A percentile compares a stretch with the other conserved stretches of the same genome.
Conservation (phyloP, 2,797 vertebrate species). For the Gallirallus australis region DNA sequence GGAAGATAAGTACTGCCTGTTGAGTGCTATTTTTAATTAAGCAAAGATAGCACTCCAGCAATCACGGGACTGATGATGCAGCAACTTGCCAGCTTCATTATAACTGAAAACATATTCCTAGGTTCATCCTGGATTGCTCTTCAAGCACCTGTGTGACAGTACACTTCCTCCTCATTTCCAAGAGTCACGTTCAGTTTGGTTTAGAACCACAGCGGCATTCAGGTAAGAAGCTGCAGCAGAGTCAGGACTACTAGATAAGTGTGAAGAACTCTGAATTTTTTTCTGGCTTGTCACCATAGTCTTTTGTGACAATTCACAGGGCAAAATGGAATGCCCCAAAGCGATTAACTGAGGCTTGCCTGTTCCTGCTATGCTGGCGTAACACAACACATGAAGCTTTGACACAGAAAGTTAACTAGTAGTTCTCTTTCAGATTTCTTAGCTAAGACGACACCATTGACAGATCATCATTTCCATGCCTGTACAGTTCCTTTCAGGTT, state of each 20-base stretch:
- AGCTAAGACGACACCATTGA: background rate
- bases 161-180: background rate
- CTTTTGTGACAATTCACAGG: background rate
- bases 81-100: slow-evolving; percentile 44
- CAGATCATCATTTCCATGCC: background rate
- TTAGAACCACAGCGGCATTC: background rate
- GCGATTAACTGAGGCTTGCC: accelerated
- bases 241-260: background rate
- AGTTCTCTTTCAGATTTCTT: background rate
- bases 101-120: background rate
- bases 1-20: slow-evolving; percentile 17
- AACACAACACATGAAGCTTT: background rate
- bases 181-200: background rate
- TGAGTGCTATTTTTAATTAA: slow-evolving; percentile 49
- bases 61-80: slow-evolving; percentile 51
- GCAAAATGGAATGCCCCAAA: accelerated
- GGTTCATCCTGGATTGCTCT: slow-evolving; percentile 8
- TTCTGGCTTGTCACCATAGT: background rate
- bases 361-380: background rate
- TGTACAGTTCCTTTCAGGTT: background rate
- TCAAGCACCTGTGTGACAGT: slow-evolving; percentile 26
- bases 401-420: background rate
- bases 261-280: background rate
- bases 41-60: slow-evolving; percentile 37
- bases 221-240: background rate